Evolutionary conservation across 2,888 invertebrate genomes (phyloP), one percentile per base, ranked within the genome.

Genomic region (Cheilosia scutellata): DNA sequence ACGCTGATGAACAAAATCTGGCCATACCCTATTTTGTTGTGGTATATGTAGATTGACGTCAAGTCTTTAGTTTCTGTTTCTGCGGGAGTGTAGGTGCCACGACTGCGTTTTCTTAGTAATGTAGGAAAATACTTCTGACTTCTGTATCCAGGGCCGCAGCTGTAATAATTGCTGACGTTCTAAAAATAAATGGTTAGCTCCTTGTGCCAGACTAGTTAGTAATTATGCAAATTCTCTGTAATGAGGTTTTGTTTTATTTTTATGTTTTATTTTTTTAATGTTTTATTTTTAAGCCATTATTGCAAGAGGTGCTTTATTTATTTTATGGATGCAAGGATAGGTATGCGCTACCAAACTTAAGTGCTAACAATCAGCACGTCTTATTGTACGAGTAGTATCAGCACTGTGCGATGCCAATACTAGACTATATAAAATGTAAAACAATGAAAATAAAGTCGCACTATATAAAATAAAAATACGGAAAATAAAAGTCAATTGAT

Each of bases 31-130:
- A 37, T 9, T 3, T 11, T 37, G 11, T 3, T 29, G n/a, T 13
- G n/a, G 37, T 27, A 44, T 51, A 44, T 51, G 27, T 27, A n/a
- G 5, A 55, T 55, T 55, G 53, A 68, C 53, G 68, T 68, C 68
- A 68, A 42, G 5, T 16, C n/a, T 25, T 0, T 27, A 27, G 16
- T 9, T 5, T 7, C 9, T 55, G 62, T 9, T 5, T 7, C 9
- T 55, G 62, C 5, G 29, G 44, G 63, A 16, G 49, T 27, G 53
- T 16, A n/a, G 11, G 37, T 37, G 4, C 37, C 9, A 37, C 37
- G 11, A 37, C 4, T 51, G 37, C 40, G 37, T 44, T n/a, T 16
- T 37, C 3, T 9, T 9, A 33, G 33, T 2, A 33, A 33, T 37
- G 37, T 20, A 42, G 29, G 5, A 25, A 37, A n/a, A 31, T 37